Conservation (phyloP, 2,113 vertebrate species). For the Zeus faber region DNA sequence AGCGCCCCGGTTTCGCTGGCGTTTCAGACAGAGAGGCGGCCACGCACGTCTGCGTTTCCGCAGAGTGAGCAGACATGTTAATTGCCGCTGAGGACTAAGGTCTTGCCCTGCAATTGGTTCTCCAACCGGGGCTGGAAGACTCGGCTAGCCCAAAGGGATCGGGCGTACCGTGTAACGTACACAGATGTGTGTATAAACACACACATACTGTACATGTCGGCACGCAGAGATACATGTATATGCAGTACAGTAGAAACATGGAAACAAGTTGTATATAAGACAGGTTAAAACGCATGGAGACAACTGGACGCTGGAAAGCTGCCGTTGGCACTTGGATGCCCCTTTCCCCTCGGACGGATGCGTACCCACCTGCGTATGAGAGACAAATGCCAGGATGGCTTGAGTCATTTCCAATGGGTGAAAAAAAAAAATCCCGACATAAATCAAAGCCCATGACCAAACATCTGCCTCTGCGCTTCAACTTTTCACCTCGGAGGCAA, state of each 20-base stretch:
- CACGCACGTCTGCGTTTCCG: conserved; percentile 7
- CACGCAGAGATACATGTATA: background rate
- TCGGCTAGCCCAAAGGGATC: conserved; percentile 7
- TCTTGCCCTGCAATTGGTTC: conserved; percentile 22
- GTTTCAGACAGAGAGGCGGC: conserved; percentile 5
- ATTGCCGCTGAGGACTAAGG: conserved; percentile 40
- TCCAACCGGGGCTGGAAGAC: conserved; percentile 20
- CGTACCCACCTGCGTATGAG: background rate
- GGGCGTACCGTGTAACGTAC: conserved; percentile 4
- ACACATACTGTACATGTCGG: too few species aligned
- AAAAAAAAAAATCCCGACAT: too few species aligned
- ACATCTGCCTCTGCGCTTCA: background rate
- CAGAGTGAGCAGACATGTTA: conserved; percentile 50
- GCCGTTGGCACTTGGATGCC: background rate
- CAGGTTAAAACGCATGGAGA: background rate
- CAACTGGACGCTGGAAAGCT: background rate
- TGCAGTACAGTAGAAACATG: background rate
- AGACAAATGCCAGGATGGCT: background rate
- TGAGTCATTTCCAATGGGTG: conserved; percentile 1
- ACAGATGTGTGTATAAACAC: background rate
- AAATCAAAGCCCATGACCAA: too few species aligned
- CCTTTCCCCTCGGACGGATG: background rate
- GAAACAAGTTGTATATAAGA: background rate
- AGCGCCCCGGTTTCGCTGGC: too few species aligned
- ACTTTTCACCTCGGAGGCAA: background rate